Percentiles rank a stretch among this genome's conserved stretches.
phyloP scores from a whole-genome alignment of 1,140 invertebrate species.

The Bombus soroeensis region DNA sequence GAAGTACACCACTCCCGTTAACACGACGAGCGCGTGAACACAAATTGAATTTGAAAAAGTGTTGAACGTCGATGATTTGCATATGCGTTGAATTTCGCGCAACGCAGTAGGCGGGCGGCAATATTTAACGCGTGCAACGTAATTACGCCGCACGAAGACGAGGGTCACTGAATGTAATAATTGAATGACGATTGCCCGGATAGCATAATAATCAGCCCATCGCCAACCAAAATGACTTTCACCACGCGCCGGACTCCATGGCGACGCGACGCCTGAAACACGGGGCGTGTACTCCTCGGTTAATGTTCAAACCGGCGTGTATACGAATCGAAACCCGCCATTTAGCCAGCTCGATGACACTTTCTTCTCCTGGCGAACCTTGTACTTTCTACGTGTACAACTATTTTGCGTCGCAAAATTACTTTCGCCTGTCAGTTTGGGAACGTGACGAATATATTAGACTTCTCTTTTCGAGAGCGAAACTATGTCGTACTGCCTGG shows the following conservation, averaged over 20 bases:
- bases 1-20: too few species aligned
- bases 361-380: constrained; percentile 5
- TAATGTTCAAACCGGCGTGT: neutral
- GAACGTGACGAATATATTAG: neutral
- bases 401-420: neutral
- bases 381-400: constrained; percentile 21
- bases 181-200: constrained; percentile 61
- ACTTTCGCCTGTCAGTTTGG: constrained; percentile 4
- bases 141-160: constrained; percentile 54
- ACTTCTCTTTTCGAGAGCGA: neutral
- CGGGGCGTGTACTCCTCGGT: constrained; percentile 14
- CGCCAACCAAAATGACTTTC: constrained; percentile 46
- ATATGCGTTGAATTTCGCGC: constrained; percentile 46
- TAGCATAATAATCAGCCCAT: constrained; percentile 61
- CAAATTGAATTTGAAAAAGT: constrained; percentile 12
- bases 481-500: neutral
- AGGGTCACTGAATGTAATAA: constrained; percentile 47
- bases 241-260: constrained; percentile 5
- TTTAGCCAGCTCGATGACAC: constrained; percentile 13
- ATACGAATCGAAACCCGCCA: neutral
- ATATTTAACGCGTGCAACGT: constrained; percentile 23
- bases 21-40: neutral
- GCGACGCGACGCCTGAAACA: neutral
- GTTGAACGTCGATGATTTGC: constrained; percentile 29
- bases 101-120: constrained; percentile 32